Evolutionary conservation across 2,888 invertebrate genomes (phyloP).

Genomic region (Falcaria lacertinaria): DNA sequence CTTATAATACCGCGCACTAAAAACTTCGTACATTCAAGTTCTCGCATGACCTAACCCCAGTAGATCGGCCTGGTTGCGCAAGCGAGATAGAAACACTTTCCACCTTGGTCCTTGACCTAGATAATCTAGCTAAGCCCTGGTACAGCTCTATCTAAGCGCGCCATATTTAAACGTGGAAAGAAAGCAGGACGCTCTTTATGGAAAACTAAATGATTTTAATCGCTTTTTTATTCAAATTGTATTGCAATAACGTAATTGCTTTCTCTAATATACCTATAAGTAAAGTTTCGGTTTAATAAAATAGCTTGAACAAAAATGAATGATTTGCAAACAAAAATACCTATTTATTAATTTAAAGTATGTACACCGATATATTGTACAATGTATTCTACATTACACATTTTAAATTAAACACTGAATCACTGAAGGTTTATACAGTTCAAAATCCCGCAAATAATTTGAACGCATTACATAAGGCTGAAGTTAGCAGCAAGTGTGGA

Average conservation of each 20-base stretch:
- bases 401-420: too few relatives aligned
- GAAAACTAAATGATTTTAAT: constrained; percentile 2
- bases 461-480: constrained; percentile 21
- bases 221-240: constrained; percentile 9
- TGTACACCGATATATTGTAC: constrained; percentile 1
- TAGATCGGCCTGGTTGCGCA: constrained; percentile 25
- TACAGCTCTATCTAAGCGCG: constrained; percentile 23
- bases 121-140: constrained; percentile 20
- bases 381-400: too few relatives aligned
- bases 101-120: constrained; percentile 46
- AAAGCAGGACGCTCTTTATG: not conserved
- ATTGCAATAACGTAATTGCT: not conserved
- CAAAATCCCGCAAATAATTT: constrained; percentile 29
- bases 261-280: too few relatives aligned
- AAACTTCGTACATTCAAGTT: constrained; percentile 18
- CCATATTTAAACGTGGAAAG: constrained; percentile 27
- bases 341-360: too few relatives aligned
- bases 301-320: too few relatives aligned
- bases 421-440: too few relatives aligned
- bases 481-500: constrained; percentile 40
- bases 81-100: constrained; percentile 36
- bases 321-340: too few relatives aligned
- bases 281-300: too few relatives aligned
- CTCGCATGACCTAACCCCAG: constrained; percentile 36
- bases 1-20: too few relatives aligned